Percentiles rank a stretch among this genome's conserved stretches.
These are phyloP conservation scores for Apodemia hepburni DNA, from an alignment of 2,888 invertebrate genomes.

Conservation along the genomic window DNA sequence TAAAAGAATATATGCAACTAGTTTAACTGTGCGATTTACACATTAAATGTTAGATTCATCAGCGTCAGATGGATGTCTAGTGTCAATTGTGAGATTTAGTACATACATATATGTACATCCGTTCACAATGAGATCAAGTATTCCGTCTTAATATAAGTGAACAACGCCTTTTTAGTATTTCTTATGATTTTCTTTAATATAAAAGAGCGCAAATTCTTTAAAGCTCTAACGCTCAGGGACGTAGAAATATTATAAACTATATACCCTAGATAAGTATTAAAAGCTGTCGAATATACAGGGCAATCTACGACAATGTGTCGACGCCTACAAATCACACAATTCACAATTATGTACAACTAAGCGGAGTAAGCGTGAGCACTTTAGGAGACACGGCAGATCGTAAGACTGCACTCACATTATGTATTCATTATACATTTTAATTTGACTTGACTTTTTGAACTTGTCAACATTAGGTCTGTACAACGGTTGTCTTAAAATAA, in stretches of 20 bases:
- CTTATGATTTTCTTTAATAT: not conserved
- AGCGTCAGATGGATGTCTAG: not conserved
- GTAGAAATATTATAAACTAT: constrained; percentile 3
- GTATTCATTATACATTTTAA: no score
- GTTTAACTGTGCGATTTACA: not conserved
- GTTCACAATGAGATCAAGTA: not conserved
- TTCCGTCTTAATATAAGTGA: not conserved
- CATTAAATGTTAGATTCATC: not conserved
- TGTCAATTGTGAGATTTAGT: not conserved
- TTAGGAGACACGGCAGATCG: not conserved
- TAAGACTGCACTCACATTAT: not conserved
- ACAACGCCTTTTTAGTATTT: not conserved
- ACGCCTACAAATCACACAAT: not conserved
- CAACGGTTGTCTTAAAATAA: no score
- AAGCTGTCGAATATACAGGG: constrained; percentile 13
- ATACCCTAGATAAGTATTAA: constrained; percentile 3
- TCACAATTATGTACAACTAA: constrained; percentile 10
- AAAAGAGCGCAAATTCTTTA: constrained; percentile 9
- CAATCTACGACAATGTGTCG: not conserved
- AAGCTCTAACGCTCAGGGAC: constrained; percentile 10
- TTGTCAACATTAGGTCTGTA: not conserved
- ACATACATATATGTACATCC: not conserved
- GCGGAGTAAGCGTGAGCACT: not conserved
- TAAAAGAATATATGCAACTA: not conserved
- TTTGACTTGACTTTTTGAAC: not conserved